Conservation (phyloP, 2,113 vertebrate species). For the Gasterosteus nipponicus region DNA sequence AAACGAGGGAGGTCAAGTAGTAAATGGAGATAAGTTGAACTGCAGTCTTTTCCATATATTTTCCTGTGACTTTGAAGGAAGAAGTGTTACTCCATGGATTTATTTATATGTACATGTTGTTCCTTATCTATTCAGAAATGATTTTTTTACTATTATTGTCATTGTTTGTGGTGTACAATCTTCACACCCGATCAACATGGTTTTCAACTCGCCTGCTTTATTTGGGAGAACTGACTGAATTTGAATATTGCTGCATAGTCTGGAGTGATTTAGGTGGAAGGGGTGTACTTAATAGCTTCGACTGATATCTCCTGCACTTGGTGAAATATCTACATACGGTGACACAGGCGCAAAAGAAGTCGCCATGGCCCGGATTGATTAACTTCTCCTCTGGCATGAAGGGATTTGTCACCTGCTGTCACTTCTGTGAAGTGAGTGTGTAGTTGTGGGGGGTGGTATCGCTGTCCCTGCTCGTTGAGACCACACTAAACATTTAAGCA, state of each 20-base stretch:
- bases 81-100: constrained; percentile 55
- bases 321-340: constrained; percentile 53
- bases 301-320: constrained; percentile 61
- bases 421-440: constrained; percentile 84
- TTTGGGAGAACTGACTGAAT: constrained; percentile 69
- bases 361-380: constrained; percentile 37
- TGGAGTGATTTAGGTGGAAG: constrained; percentile 47
- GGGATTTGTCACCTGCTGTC: constrained; percentile 76
- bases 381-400: constrained; percentile 60
- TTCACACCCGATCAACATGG: constrained; percentile 66
- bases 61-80: constrained; percentile 70
- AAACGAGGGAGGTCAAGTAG: constrained; percentile 37
- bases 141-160: constrained; percentile 62
- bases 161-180: constrained; percentile 70
- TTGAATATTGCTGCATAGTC: constrained; percentile 57
- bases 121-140: constrained; percentile 56
- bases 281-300: constrained; percentile 61
- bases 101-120: constrained; percentile 70
- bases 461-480: constrained; percentile 59
- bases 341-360: constrained; percentile 49
- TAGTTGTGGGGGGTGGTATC: constrained; percentile 32
- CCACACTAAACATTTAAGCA: constrained; percentile 68
- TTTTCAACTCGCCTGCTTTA: constrained; percentile 68
- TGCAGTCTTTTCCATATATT: constrained; percentile 50
- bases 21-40: constrained; percentile 20